Evolutionary conservation across 2,113 vertebrate species (phyloP), one percentile per base, ranked within the genome.

Genomic region (Ceyx melanurus): DNA sequence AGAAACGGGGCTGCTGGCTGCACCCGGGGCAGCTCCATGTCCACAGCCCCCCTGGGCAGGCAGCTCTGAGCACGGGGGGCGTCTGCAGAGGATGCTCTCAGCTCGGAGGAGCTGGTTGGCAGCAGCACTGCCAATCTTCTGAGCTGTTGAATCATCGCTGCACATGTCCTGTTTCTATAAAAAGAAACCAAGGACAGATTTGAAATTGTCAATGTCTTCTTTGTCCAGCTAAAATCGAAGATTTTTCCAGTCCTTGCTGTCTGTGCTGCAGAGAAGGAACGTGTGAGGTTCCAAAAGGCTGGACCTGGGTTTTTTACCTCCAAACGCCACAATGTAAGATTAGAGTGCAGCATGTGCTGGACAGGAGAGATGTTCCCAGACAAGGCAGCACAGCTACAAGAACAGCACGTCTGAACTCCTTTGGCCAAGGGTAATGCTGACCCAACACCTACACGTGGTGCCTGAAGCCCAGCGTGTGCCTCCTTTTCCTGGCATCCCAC

Each of bases 131-230:
- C 86, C 82, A 91, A 42, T 90, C 57, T 64, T 64, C 22, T 10
- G 65, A 86, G 70, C 65, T 68, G 28, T 54, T 90, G 93, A 93
- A 93, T 95, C 94, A 90, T 88, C 9, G 0, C 77, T 50, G 80
- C 96, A 92, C 88, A 93, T 92, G 93, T 51, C 88, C 90, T 37
- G n/a, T 90, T 94, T 78, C 94, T 96, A 93, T 93, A 94, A 94
- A 95, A 93, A 73, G 92, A 94, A 90, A 81, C 61, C 71, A 81
- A 92, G 80, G 90, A 94, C 86, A 90, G 92, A 96, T 94, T 92
- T 92, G 88, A 94, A 91, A 93, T 62, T 0, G 7, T 92, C 82
- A 88, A 2, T 14, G 84, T 91, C 91, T 83, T 92, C 60, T 86
- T 88, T 88, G 90, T 88, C 88, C 37, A 0, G 81, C 66, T 37